A percentile compares a stretch with the other conserved stretches of the same genome.
Evolutionary conservation across 2,888 invertebrate species (phyloP).

Genomic region (Amphiduros pacificus): DNA sequence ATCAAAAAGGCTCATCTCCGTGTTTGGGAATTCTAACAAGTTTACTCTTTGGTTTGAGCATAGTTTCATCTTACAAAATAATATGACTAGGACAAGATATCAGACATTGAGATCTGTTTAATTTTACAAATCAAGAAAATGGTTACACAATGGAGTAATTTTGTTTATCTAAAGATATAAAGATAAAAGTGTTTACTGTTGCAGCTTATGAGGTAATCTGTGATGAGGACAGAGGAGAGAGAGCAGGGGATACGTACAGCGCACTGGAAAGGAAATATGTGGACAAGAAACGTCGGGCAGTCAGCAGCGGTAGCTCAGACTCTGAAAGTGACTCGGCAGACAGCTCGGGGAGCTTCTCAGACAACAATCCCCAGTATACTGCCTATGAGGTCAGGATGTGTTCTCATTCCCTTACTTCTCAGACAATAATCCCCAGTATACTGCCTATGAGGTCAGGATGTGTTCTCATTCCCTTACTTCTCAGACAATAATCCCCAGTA

Average conservation of each 20-base stretch:
- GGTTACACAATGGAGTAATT: no score
- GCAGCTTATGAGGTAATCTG: not conserved
- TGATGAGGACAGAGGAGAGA: not conserved
- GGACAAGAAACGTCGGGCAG: slow-evolving; percentile 1
- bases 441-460: slow-evolving; percentile 10
- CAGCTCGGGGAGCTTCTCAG: not conserved
- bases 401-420: no score
- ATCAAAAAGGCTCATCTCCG: no score
- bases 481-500: slow-evolving; percentile 15
- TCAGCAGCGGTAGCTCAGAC: not conserved
- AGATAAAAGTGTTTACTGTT: no score
- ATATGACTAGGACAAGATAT: not conserved
- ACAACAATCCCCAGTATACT: slow-evolving; percentile 12
- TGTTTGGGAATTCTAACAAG: not conserved
- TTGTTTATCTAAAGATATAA: no score
- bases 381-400: slow-evolving; percentile 12
- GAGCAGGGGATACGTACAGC: not conserved
- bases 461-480: no score
- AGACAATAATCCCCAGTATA: slow-evolving; percentile 13
- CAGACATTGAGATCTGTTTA: no score
- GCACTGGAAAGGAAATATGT: slow-evolving; percentile 5
- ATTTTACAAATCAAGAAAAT: no score
- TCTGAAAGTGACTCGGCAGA: no score
- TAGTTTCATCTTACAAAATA: not conserved
- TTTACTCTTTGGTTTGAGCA: not conserved